phyloP scores from a whole-genome alignment of 1,140 invertebrate genomes.

The Cydia fagiglandana region DNA sequence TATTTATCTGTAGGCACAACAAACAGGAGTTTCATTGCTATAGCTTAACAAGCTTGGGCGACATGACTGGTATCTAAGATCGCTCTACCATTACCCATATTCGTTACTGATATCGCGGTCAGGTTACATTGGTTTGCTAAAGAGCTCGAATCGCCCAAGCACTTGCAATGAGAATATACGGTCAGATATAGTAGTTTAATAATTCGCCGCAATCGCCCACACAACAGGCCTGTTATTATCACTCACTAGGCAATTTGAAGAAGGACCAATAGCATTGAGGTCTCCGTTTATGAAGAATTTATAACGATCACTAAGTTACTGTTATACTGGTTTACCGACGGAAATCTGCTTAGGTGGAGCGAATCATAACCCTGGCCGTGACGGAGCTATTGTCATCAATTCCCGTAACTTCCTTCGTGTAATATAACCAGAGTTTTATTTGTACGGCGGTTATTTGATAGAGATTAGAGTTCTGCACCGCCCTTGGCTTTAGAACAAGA shows the following conservation, averaged over 20 bases:
- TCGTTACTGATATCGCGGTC: neutral
- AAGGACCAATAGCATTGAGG: neutral
- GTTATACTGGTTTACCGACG: neutral
- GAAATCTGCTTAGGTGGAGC: neutral
- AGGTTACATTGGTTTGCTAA: neutral
- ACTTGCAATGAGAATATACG: neutral
- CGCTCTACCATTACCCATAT: neutral
- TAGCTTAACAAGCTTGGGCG: neutral
- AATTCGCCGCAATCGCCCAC: constrained; percentile 12
- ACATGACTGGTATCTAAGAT: no score
- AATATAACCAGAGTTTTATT: constrained; percentile 12
- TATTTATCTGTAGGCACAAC: constrained; percentile 12
- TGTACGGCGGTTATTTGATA: neutral
- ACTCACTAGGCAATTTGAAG: neutral
- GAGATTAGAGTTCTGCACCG: neutral
- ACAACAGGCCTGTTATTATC: neutral
- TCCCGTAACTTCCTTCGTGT: constrained; percentile 4
- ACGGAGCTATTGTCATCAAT: constrained; percentile 25
- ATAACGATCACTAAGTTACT: neutral
- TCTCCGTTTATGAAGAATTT: neutral
- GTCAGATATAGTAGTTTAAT: constrained; percentile 15
- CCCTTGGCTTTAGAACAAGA: no score
- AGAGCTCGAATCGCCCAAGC: neutral
- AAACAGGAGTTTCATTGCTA: neutral
- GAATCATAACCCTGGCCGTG: constrained; percentile 3